Percentiles rank a stretch among this genome's conserved stretches.
Evolutionary conservation across 2,888 invertebrate genomes (phyloP).

Genomic region (Acanthoscelides obtectus): DNA sequence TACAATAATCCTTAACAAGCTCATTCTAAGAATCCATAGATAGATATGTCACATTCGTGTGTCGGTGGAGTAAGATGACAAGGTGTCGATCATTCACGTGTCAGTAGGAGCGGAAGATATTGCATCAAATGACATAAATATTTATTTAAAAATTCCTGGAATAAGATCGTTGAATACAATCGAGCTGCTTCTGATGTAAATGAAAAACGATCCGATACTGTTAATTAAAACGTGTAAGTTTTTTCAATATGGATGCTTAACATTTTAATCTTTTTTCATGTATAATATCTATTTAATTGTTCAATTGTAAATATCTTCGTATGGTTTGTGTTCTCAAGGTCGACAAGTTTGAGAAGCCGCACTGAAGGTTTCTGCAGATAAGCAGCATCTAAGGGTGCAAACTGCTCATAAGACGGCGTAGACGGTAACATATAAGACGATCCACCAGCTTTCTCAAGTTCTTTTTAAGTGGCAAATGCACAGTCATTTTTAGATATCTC

Average conservation of each 20-base stretch:
- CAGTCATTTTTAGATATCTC: too few relatives aligned
- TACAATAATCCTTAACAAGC: not conserved
- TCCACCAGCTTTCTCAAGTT: too few relatives aligned
- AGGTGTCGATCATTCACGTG: not conserved
- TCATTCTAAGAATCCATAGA: not conserved
- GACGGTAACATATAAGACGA: too few relatives aligned
- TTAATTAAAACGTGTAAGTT: not conserved
- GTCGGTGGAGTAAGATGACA: not conserved
- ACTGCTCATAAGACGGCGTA: too few relatives aligned
- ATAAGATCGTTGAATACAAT: not conserved
- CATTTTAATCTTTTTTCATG: not conserved
- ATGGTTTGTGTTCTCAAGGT: not conserved
- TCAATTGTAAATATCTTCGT: not conserved
- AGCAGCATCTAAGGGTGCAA: too few relatives aligned
- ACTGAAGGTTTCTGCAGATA: too few relatives aligned
- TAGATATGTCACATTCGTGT: not conserved
- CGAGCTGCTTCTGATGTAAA: not conserved
- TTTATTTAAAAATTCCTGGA: not conserved
- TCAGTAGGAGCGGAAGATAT: not conserved
- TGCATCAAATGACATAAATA: not conserved
- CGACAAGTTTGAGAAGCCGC: too few relatives aligned
- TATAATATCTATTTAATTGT: too few relatives aligned
- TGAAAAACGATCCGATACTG: not conserved
- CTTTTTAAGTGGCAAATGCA: too few relatives aligned
- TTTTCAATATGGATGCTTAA: not conserved